Evolutionary conservation across 2,797 vertebrate genomes (phyloP), one percentile per base, ranked within the genome.

Genomic region (Pagetopsis macropterus): DNA sequence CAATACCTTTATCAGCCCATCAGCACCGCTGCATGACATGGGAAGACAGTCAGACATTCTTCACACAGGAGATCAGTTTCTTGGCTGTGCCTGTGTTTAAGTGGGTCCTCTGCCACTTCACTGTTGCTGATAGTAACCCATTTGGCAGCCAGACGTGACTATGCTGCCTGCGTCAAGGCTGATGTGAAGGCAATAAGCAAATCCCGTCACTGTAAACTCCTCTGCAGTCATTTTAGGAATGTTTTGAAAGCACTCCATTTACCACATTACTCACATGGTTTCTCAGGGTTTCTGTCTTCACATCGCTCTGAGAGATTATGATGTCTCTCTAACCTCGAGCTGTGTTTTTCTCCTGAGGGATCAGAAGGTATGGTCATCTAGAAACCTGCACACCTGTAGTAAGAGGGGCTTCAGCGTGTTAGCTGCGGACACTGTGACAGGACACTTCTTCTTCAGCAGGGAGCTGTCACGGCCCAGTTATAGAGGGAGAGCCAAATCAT

Each of bases 31-130:
- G 78, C 80, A 83, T 87, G 88, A 86, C 86, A 81, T 62, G 82
- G 88, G 90, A 91, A 81, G 84, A 85, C 84, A 83, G 85, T 82
- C 90, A 92, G 90, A 87, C 87, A 82, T 87, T 85, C 88, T 85
- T 86, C 86, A 89, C 71, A 60, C 80, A 87, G 80, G 76, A 88
- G 84, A 83, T 84, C 85, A n/a, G 64, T 73, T 83, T 88, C 79
- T 91, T 84, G 84, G 83, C 88, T 87, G 69, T 33, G 79, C 60
- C 82, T 83, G 73, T 82, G 78, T 88, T 88, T 90, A 88, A 91
- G 87, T 88, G 79, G 78, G 60, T 91, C 87, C 85, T 92, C 84
- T 83, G 83, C 87, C 86, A 86, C 88, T 86, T 82, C 75, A 85
- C 84, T 63, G 71, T 63, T 75, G 78, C 88, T 86, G 87, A 92